Percentiles rank a stretch among this genome's conserved stretches.
phyloP scores from a whole-genome alignment of 1,140 invertebrate species.

The Homarus americanus region DNA sequence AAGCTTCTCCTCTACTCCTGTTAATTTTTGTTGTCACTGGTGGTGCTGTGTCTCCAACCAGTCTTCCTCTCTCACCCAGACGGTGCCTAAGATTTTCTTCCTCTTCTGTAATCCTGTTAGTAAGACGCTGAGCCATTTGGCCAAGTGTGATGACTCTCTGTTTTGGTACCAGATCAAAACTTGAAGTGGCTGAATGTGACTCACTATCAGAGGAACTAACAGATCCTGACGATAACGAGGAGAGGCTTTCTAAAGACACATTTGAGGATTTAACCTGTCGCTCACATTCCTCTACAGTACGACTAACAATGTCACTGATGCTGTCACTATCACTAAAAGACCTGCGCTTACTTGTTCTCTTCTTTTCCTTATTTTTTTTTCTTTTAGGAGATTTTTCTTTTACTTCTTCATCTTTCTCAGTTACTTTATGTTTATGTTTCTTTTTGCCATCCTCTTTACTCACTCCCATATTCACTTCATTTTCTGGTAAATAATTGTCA shows the following conservation, averaged over 20 bases:
- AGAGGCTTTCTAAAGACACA: constrained; percentile 47
- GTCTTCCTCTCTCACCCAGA: background rate
- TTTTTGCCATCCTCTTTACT: background rate
- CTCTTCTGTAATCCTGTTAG: constrained; percentile 27
- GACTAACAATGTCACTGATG: constrained; percentile 58
- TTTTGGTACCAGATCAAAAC: constrained; percentile 35
- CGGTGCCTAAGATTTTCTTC: constrained; percentile 14
- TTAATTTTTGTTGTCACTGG: background rate
- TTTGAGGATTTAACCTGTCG: constrained; percentile 46
- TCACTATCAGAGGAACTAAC: constrained; percentile 23
- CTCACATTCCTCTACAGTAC: constrained; percentile 64
- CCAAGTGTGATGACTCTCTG: constrained; percentile 24
- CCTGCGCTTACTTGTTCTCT: constrained; percentile 25
- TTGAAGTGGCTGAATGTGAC: constrained; percentile 24
- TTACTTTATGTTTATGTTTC: background rate
- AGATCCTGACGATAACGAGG: constrained; percentile 27
- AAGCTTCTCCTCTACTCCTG: background rate
- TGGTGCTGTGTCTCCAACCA: background rate
- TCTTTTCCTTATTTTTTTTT: constrained; percentile 29
- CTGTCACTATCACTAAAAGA: constrained; percentile 45
- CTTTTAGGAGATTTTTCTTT: background rate
- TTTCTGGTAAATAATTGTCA: background rate
- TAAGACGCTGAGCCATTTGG: constrained; percentile 50
- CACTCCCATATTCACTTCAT: background rate
- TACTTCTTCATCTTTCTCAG: background rate